A percentile compares a stretch with the other conserved stretches of the same genome.
These are phyloP conservation scores for Myrmophylax atrothorax DNA, from an alignment of 2,113 vertebrate genomes.

Conservation along the genomic window DNA sequence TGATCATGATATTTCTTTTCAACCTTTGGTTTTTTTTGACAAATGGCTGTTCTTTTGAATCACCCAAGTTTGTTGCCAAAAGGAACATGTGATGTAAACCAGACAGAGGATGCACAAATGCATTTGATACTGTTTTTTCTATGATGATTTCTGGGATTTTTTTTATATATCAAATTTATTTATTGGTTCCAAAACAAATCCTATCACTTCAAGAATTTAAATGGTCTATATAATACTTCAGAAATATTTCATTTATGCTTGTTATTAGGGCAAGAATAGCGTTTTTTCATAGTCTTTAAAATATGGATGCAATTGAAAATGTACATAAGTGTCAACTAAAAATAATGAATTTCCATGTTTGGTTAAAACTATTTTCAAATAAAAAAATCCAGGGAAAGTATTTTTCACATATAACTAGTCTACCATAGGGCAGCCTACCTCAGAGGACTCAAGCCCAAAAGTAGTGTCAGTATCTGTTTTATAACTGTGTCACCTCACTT, in stretches of 20 bases:
- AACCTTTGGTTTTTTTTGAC: background rate
- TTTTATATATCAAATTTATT: background rate
- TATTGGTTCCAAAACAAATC: background rate
- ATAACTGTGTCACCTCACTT: conserved; percentile 28
- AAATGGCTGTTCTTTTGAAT: background rate
- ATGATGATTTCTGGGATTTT: background rate
- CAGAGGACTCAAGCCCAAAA: background rate
- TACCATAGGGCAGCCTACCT: background rate
- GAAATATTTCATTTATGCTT: conserved; percentile 13
- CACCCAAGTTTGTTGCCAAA: background rate
- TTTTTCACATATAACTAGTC: background rate
- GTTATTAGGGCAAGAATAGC: background rate
- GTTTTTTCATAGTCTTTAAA: background rate
- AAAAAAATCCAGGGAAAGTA: background rate
- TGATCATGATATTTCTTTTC: background rate
- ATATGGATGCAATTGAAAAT: conserved; percentile 12
- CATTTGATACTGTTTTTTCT: background rate
- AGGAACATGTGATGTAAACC: background rate
- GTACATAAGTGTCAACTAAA: background rate
- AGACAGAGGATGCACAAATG: background rate
- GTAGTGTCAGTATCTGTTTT: conserved; percentile 26
- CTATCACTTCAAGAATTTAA: background rate
- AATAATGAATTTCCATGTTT: conserved; percentile 5
- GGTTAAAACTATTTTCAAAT: conserved; percentile 21
- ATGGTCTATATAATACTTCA: background rate